Conservation (phyloP, 2,797 vertebrate genomes). For the Mormyrops boulengeri region DNA sequence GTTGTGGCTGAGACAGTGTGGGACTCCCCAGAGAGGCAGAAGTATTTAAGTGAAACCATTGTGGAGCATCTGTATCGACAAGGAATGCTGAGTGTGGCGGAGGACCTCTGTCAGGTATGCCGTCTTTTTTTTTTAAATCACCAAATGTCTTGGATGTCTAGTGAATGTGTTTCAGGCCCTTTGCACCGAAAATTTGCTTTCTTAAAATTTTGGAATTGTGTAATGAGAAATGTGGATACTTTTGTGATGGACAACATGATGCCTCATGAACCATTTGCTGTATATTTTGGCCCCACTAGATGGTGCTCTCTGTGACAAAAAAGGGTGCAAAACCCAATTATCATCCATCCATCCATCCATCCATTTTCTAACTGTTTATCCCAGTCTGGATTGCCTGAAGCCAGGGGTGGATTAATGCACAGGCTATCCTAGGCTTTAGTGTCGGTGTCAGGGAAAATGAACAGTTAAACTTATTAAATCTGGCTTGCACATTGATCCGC, state of each 20-base stretch:
- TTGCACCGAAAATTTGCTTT: background rate
- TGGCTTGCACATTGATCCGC: background rate
- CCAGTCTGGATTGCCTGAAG: background rate
- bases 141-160: background rate
- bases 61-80: slow-evolving; percentile 84
- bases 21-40: slow-evolving; percentile 80
- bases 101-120: slow-evolving; percentile 80
- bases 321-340: background rate
- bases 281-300: background rate
- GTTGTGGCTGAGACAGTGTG: slow-evolving; percentile 80
- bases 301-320: background rate
- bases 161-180: background rate
- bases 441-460: background rate
- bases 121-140: background rate
- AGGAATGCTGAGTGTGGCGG: slow-evolving; percentile 82
- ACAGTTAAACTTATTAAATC: background rate
- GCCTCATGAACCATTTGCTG: background rate
- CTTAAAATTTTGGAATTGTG: background rate
- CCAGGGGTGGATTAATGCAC: background rate
- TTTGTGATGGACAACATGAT: background rate
- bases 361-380: background rate
- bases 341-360: background rate
- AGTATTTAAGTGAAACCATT: slow-evolving; percentile 77
- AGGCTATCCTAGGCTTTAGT: background rate
- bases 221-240: background rate